These are phyloP conservation scores for Nannoperca australis DNA, from an alignment of 2,797 vertebrate genomes.

Conservation along the genomic window DNA sequence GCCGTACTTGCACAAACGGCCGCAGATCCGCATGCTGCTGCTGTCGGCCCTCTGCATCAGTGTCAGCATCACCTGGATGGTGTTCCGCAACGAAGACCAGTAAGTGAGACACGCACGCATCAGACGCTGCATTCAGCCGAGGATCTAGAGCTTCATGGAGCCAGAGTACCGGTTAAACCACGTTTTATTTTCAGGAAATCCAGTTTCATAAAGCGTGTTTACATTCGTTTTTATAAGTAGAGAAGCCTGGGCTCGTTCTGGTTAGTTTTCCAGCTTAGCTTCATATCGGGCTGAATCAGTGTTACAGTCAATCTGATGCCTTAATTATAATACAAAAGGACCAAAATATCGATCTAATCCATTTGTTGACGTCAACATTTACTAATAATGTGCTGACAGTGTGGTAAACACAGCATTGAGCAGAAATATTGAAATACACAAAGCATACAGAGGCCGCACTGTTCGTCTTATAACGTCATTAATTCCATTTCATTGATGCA, in stretches of 20 bases:
- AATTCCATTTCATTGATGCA: no score
- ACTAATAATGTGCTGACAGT: background rate
- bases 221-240: no score
- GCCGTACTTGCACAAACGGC: conserved; percentile 94
- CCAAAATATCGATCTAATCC: no score
- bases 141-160: background rate
- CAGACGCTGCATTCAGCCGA: background rate
- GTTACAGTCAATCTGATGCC: no score
- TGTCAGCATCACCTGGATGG: conserved; percentile 92
- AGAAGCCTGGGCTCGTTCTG: no score
- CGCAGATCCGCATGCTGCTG: conserved; percentile 91
- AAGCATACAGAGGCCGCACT: background rate
- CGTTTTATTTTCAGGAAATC: background rate
- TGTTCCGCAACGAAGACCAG: conserved; percentile 97
- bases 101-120: conserved; percentile 80
- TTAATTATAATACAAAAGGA: no score
- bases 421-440: background rate
- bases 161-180: background rate
- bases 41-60: conserved; percentile 88
- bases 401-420: background rate
- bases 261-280: no score
- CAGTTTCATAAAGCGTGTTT: no score
- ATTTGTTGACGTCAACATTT: background rate
- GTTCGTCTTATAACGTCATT: background rate
- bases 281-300: no score